phyloP scores from a whole-genome alignment of 2,797 vertebrate genomes.

The Cirrhinus mrigala region DNA sequence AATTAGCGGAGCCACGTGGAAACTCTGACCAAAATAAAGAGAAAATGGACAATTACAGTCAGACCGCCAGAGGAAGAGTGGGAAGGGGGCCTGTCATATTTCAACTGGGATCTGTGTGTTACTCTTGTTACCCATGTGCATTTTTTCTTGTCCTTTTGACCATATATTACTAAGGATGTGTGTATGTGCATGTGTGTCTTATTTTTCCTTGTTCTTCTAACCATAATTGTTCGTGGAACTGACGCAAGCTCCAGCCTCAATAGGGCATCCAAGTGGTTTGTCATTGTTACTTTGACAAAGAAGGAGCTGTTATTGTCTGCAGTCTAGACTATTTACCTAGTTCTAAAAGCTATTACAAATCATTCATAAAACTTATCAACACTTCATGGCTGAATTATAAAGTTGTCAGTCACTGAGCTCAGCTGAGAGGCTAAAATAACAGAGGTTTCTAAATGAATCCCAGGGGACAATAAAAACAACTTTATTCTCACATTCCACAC shows the following conservation, averaged over 20 bases:
- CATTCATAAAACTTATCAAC: conserved; percentile 28
- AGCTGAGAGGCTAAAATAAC: conserved; percentile 41
- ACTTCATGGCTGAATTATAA: conserved; percentile 22
- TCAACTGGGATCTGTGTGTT: conserved; percentile 33
- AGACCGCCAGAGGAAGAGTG: conserved; percentile 17
- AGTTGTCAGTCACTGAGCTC: conserved; percentile 37
- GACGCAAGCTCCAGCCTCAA: conserved; percentile 31
- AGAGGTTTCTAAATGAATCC: conserved; percentile 29
- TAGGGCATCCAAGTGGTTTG: conserved; percentile 21
- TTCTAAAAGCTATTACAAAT: conserved; percentile 22
- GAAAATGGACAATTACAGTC: conserved; percentile 57
- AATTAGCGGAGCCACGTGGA: conserved; percentile 74
- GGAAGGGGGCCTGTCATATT: conserved; percentile 29
- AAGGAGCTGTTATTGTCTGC: conserved; percentile 20
- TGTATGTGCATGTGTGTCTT: not conserved
- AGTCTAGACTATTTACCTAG: conserved; percentile 8
- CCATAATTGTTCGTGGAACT: conserved; percentile 23
- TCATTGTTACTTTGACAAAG: conserved; percentile 30
- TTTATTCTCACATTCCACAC: conserved; percentile 36
- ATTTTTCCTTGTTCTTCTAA: conserved; percentile 2
- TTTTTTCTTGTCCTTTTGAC: conserved; percentile 16
- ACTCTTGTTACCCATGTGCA: conserved; percentile 3
- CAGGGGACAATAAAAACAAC: conserved; percentile 31
- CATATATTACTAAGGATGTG: not conserved
- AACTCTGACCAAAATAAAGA: conserved; percentile 72